These are phyloP conservation scores for Pristionchus japonicus DNA, from an alignment of 2,888 invertebrate genomes.

Conservation along the genomic window DNA sequence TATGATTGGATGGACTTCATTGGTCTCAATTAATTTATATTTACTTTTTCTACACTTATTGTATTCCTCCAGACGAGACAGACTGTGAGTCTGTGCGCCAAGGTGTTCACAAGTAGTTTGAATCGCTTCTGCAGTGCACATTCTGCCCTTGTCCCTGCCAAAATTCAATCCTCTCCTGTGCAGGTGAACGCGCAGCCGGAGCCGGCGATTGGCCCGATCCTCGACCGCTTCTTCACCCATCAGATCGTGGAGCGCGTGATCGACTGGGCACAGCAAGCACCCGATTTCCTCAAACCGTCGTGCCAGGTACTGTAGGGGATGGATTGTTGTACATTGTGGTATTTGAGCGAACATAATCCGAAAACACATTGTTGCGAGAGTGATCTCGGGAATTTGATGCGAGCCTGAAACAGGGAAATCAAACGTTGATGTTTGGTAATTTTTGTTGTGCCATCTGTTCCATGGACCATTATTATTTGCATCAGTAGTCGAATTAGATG, in stretches of 20 bases:
- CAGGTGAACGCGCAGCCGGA: constrained; percentile 70
- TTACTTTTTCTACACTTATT: too few relatives aligned
- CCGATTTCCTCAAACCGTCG: constrained; percentile 57
- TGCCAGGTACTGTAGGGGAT: constrained; percentile 58
- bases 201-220: constrained; percentile 71
- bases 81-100: too few relatives aligned
- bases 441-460: too few relatives aligned
- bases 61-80: too few relatives aligned
- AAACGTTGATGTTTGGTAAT: neutral
- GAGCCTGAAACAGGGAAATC: neutral
- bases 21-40: too few relatives aligned
- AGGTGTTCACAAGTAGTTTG: too few relatives aligned
- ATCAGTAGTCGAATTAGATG: too few relatives aligned
- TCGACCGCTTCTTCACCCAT: constrained; percentile 71
- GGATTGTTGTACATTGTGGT: neutral
- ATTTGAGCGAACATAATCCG: neutral
- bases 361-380: neutral
- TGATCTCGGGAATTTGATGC: neutral
- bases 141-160: too few relatives aligned
- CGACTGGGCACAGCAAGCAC: constrained; percentile 66
- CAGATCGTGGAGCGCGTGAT: constrained; percentile 65
- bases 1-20: too few relatives aligned
- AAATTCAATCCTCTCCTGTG: neutral
- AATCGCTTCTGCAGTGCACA: too few relatives aligned
- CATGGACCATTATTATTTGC: too few relatives aligned